phyloP scores from a whole-genome alignment of 2,797 vertebrate genomes.

The Acipenser transmontanus region DNA sequence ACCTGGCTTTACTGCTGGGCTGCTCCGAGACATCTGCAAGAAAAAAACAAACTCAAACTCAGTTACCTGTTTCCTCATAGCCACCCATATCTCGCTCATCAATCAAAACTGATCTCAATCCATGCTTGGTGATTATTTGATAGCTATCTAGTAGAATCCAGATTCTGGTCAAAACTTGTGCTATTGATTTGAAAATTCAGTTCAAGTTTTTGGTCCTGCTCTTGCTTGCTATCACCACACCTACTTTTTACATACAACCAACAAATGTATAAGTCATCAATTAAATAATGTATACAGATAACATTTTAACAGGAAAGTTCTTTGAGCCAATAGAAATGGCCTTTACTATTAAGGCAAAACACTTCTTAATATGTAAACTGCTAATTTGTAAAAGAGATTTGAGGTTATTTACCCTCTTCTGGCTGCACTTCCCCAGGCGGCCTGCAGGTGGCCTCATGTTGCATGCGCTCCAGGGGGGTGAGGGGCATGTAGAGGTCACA shows the following conservation, averaged over 20 bases:
- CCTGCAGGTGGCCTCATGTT: conserved; percentile 71
- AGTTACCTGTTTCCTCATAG: background rate
- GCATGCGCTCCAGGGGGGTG: conserved; percentile 80
- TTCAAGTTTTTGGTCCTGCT: no score
- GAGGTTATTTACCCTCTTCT: background rate
- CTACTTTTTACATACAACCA: background rate
- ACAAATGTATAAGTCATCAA: background rate
- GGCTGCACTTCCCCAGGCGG: conserved; percentile 40
- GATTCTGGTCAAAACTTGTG: conserved; percentile 35
- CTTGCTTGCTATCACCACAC: background rate
- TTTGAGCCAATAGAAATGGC: background rate
- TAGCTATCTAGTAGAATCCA: background rate
- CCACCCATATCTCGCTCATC: no score
- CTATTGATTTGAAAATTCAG: no score
- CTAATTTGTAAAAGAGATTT: background rate
- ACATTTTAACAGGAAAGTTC: no score
- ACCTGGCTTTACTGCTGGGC: background rate
- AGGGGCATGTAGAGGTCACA: conserved; percentile 81
- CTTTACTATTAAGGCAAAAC: background rate
- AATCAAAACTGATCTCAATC: background rate
- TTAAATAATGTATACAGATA: no score
- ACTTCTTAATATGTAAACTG: background rate
- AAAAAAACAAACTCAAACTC: background rate
- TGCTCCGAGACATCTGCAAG: conserved; percentile 32
- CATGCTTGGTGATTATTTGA: background rate